These are phyloP conservation scores for Sorex araneus DNA, from an alignment of 2,113 vertebrate genomes.

Conservation along the genomic window DNA sequence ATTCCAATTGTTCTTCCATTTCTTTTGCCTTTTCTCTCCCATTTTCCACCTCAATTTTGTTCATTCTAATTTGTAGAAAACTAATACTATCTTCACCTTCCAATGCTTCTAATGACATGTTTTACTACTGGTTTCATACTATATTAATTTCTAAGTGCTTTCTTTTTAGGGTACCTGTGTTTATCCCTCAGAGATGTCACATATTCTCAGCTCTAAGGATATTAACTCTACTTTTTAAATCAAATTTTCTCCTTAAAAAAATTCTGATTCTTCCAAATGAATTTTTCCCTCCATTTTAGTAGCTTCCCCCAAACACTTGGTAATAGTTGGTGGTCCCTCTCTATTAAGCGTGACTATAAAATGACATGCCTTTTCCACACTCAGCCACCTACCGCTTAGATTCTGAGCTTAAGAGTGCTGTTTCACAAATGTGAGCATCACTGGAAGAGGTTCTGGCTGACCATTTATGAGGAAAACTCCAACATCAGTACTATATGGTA, in stretches of 20 bases:
- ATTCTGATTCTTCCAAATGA: constrained; percentile 51
- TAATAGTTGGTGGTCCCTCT: constrained; percentile 19
- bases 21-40: constrained; percentile 34
- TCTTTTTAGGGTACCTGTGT: background rate
- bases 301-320: constrained; percentile 6
- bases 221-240: constrained; percentile 22
- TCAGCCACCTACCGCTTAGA: background rate
- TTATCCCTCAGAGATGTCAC: background rate
- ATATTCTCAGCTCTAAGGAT: constrained; percentile 24
- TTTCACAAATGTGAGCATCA: background rate
- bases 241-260: constrained; percentile 30
- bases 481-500: too few species aligned
- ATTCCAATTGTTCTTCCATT: background rate
- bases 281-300: constrained; percentile 51
- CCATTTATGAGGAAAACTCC: too few species aligned
- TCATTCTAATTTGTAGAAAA: background rate
- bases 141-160: background rate
- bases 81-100: constrained; percentile 39
- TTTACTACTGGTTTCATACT: too few species aligned
- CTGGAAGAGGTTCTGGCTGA: background rate
- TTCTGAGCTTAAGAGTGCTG: background rate
- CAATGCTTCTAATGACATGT: background rate
- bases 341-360: constrained; percentile 11
- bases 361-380: background rate
- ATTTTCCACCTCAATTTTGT: background rate